Evolutionary conservation across 92 coral and sea anemone species (phyloP), one percentile per base, ranked within the genome.

Genomic region (Palythoa heliodiscus): DNA sequence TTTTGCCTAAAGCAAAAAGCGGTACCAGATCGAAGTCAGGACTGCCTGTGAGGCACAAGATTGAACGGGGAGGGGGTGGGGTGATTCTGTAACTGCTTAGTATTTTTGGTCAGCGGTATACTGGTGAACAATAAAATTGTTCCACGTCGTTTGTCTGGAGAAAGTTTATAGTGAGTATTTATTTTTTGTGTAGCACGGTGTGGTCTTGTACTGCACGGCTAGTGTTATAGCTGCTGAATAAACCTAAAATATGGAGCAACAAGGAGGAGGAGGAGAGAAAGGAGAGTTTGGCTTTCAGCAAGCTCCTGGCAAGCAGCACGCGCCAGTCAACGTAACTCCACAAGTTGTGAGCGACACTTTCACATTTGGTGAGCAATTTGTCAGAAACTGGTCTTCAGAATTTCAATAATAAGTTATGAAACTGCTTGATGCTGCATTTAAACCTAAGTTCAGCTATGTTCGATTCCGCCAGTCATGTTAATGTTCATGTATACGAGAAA

Each of bases 91-190:
- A 29, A 29, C 0, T 0, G 35, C 1, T 29, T 43, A 43, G 50
- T 8, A 43, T 43, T 43, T 52, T 75, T 50, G 84, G 84, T 79
- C 84, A 79, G 84, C 84, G 61, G 84, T 40, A 64, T 1, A 40
- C 53, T 63, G 19, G 50, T 66, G 84, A 64, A 66, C 84, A 79
- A 79, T 79, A 64, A 66, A 40, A 79, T 12, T 23, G 64, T 20
- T 66, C 73, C 84, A 79, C 84, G 84, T 79, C 84, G 73, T 23
- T 15, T 24, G 23, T 61, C 35, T 29, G 35, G 35, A 29, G 1
- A 29, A 29, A 29, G 23, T n/a, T 20, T 24, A 19, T 4, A 8
- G 13, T 2, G 11, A 6, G 7, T 20, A n/a, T 6, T 20, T 19
- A 66, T 3, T 19, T 66, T 66, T 24, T 19, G 15, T 19, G 6